Conservation (phyloP, 92 coral and sea anemone species). For the Montipora capitata region DNA sequence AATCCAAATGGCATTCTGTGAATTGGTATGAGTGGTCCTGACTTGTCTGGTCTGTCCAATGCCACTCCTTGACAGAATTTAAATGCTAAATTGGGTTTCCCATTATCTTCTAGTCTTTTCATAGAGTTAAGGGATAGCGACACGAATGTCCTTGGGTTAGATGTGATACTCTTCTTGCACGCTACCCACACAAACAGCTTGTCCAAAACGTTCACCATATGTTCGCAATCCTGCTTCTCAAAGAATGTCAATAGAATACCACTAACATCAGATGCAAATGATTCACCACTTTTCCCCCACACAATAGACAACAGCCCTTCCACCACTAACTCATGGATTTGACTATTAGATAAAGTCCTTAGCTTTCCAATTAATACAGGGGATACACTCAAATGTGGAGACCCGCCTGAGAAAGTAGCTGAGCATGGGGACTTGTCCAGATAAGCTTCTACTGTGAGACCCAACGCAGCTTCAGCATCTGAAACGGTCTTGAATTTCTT, state of each 20-base stretch:
- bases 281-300: neutral
- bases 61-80: slow-evolving; percentile 40
- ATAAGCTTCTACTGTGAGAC: slow-evolving; percentile 4
- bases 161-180: neutral
- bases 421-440: neutral
- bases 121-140: slow-evolving; percentile 54
- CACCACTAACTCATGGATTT: neutral
- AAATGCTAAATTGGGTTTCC: slow-evolving; percentile 35
- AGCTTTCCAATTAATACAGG: slow-evolving; percentile 6
- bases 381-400: neutral
- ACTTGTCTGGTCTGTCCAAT: slow-evolving; percentile 34
- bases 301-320: neutral
- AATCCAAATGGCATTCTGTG: slow-evolving; percentile 41
- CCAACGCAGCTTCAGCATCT: slow-evolving; percentile 23
- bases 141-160: neutral
- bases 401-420: neutral
- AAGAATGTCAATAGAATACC: neutral
- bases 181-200: neutral
- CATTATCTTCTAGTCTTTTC: slow-evolving; percentile 29
- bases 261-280: neutral
- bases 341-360: neutral
- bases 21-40: slow-evolving; percentile 26
- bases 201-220: slow-evolving; percentile 1
- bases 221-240: neutral
- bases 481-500: neutral